Conservation (phyloP, 2,888 invertebrate genomes). For the Noctuana brunneofusca region DNA sequence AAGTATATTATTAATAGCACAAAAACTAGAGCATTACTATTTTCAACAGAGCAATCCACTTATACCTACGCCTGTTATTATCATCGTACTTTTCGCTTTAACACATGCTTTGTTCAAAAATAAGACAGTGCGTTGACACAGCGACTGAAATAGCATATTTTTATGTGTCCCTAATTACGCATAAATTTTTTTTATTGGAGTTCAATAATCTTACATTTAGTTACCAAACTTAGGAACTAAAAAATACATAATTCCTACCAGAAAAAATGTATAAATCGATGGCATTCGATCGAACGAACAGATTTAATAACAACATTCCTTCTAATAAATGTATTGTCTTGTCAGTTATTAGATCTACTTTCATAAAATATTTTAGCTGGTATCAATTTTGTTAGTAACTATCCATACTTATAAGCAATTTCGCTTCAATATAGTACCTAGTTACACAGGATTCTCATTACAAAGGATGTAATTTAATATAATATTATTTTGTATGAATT, state of each 20-base stretch:
- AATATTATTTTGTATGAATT: too few relatives aligned
- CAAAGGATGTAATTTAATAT: too few relatives aligned
- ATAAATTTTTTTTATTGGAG: conserved; percentile 1
- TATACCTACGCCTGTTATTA: background rate
- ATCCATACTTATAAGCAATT: background rate
- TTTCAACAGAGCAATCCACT: background rate
- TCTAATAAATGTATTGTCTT: too few relatives aligned
- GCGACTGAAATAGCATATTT: conserved; percentile 22
- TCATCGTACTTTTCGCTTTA: background rate
- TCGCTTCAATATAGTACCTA: background rate
- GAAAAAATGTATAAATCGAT: too few relatives aligned
- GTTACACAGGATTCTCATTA: too few relatives aligned
- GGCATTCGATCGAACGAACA: too few relatives aligned
- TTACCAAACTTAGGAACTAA: background rate
- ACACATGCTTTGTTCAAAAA: conserved; percentile 23
- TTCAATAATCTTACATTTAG: conserved; percentile 21
- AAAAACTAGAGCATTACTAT: background rate
- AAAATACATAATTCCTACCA: too few relatives aligned
- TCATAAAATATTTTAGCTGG: background rate
- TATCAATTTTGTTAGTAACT: too few relatives aligned
- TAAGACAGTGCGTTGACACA: conserved; percentile 23
- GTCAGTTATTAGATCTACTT: too few relatives aligned
- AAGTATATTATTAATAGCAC: background rate
- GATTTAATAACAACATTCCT: too few relatives aligned
- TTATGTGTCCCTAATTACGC: background rate